phyloP scores from a whole-genome alignment of 37 sponge, comb jelly and placozoan species.

The Chondrosia reniformis region DNA sequence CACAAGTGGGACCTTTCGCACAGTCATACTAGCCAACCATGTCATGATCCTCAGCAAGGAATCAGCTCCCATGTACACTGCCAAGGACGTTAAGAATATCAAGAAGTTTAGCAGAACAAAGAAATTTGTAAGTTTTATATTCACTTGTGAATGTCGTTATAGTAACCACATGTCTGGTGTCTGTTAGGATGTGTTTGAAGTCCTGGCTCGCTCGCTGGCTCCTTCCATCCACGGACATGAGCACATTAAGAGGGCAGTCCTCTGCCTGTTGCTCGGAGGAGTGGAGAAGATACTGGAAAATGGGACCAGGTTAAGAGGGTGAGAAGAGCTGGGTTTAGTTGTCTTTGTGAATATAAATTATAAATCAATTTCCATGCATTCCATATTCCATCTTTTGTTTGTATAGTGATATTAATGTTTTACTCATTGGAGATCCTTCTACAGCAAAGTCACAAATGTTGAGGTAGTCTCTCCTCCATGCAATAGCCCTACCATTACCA shows the following conservation, averaged over 20 bases:
- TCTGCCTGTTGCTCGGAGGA: slow-evolving; percentile 93
- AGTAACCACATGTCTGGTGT: too few relatives aligned
- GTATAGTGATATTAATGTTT: slow-evolving; percentile 87
- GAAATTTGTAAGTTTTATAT: slow-evolving; percentile 14
- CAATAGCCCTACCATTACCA: not conserved
- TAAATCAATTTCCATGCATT: too few relatives aligned
- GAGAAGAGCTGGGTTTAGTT: slow-evolving; percentile 16
- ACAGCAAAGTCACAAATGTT: slow-evolving; percentile 97
- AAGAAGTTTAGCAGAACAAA: slow-evolving; percentile 52
- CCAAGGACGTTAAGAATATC: slow-evolving; percentile 78
- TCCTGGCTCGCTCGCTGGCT: slow-evolving; percentile 91
- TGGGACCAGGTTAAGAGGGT: slow-evolving; percentile 90
- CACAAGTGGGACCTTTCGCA: slow-evolving; percentile 89
- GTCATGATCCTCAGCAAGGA: slow-evolving; percentile 76
- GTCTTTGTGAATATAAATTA: too few relatives aligned
- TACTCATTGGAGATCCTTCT: slow-evolving; percentile 95
- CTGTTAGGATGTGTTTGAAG: slow-evolving; percentile 70
- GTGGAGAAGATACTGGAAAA: slow-evolving; percentile 96
- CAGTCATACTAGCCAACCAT: slow-evolving; percentile 83
- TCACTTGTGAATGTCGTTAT: too few relatives aligned
- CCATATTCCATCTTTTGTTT: not conserved
- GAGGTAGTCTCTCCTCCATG: slow-evolving; percentile 23
- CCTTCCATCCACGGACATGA: slow-evolving; percentile 95
- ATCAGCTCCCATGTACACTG: slow-evolving; percentile 72
- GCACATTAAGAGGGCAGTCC: slow-evolving; percentile 91